These are phyloP conservation scores for Callipepla californica DNA, from an alignment of 2,113 vertebrate genomes.

Conservation along the genomic window DNA sequence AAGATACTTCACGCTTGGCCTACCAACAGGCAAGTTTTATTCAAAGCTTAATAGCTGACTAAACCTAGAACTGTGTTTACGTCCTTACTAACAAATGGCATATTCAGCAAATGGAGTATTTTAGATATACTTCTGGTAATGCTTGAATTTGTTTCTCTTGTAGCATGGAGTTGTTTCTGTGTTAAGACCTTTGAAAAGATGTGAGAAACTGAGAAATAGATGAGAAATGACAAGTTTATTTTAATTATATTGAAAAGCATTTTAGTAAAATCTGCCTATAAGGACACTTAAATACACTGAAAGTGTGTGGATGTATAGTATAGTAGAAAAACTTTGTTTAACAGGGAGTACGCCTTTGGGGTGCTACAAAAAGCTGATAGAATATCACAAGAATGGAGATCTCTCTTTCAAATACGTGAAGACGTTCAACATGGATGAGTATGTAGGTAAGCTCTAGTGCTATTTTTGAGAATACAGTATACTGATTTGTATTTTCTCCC, in stretches of 20 bases:
- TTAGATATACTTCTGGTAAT: background rate
- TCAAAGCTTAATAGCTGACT: background rate
- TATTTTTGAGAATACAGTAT: background rate
- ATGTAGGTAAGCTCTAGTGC: conserved; percentile 80
- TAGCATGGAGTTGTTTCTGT: background rate
- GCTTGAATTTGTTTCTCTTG: background rate
- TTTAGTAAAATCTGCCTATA: background rate
- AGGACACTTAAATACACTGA: background rate
- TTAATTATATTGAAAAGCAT: background rate
- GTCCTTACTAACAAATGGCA: background rate
- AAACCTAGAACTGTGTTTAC: background rate
- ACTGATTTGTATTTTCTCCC: background rate
- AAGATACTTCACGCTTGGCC: conserved; percentile 90
- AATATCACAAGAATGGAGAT: conserved; percentile 85
- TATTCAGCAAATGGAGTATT: background rate
- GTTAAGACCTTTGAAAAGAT: background rate
- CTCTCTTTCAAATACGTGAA: conserved; percentile 87
- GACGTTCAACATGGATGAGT: conserved; percentile 89
- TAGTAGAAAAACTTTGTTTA: conserved; percentile 60
- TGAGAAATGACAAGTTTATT: background rate
- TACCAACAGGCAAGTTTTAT: conserved; percentile 90
- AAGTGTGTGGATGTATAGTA: background rate
- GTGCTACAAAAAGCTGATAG: conserved; percentile 86
- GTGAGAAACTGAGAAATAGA: background rate
- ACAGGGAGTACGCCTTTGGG: conserved; percentile 86